Evolutionary conservation across 1,140 invertebrate species (phyloP).

Genomic region (Drosophila navojoa): DNA sequence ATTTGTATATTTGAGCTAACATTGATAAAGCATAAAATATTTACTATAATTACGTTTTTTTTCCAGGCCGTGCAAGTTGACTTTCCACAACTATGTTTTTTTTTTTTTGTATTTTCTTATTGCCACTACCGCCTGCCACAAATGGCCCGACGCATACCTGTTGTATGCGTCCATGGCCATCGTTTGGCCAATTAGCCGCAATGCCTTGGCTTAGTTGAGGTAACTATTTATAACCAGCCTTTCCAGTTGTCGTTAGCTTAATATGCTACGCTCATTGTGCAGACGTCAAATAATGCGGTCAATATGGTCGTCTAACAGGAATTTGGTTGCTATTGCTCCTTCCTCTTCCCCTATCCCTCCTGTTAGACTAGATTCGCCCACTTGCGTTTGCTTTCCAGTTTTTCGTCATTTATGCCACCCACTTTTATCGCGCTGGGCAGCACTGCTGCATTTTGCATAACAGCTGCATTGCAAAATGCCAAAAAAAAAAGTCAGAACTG

Average conservation of each 20-base stretch:
- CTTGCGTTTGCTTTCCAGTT: constrained; percentile 19
- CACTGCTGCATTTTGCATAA: constrained; percentile 43
- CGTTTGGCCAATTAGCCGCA: constrained; percentile 53
- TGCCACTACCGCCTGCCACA: constrained; percentile 20
- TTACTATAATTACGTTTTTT: background rate
- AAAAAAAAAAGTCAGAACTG: constrained; percentile 10
- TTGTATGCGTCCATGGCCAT: constrained; percentile 47
- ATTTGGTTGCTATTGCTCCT: constrained; percentile 40
- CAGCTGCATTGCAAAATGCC: constrained; percentile 44
- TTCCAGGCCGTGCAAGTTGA: constrained; percentile 10
- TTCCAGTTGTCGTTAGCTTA: constrained; percentile 51
- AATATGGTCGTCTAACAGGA: constrained; percentile 49
- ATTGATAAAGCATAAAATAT: background rate
- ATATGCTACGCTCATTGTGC: constrained; percentile 28
- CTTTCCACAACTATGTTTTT: constrained; percentile 35
- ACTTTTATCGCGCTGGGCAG: constrained; percentile 44
- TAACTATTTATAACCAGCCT: constrained; percentile 54
- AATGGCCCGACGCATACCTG: constrained; percentile 37
- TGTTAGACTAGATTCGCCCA: background rate
- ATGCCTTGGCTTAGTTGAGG: constrained; percentile 63
- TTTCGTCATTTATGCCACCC: constrained; percentile 29
- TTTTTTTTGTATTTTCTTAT: constrained; percentile 11
- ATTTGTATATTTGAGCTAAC: background rate
- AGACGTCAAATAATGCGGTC: constrained; percentile 58
- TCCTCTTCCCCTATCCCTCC: constrained; percentile 1